Percentiles rank a stretch among this genome's conserved stretches.
These are phyloP conservation scores for Serranus cabrilla DNA, from an alignment of 2,797 vertebrate genomes.

Conservation along the genomic window DNA sequence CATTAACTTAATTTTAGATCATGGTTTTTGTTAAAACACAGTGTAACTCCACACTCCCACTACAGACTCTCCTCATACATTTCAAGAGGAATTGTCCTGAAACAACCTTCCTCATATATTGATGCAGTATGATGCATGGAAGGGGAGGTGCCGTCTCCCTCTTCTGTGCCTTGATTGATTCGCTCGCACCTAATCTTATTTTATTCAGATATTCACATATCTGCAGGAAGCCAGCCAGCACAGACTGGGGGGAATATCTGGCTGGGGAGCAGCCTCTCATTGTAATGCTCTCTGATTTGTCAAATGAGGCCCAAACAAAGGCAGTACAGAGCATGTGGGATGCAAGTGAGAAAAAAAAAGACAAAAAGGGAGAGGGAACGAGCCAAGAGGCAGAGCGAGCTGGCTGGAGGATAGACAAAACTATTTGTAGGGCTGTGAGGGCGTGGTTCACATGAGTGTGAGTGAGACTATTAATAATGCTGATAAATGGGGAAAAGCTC, in stretches of 20 bases:
- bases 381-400: slow-evolving; percentile 24
- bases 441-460: not conserved
- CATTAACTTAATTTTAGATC: not conserved
- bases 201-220: slow-evolving; percentile 73
- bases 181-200: slow-evolving; percentile 69
- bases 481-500: slow-evolving; percentile 43
- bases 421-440: slow-evolving; percentile 14
- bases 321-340: slow-evolving; percentile 27
- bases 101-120: slow-evolving; percentile 55
- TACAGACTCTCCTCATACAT: slow-evolving; percentile 12
- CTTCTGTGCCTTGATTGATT: slow-evolving; percentile 67
- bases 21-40: not conserved
- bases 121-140: slow-evolving; percentile 47
- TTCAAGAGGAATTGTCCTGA: slow-evolving; percentile 54
- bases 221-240: slow-evolving; percentile 56
- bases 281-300: slow-evolving; percentile 68
- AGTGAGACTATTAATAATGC: slow-evolving; percentile 22
- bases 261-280: slow-evolving; percentile 58
- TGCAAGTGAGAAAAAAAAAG: slow-evolving; percentile 48
- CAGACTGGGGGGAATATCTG: slow-evolving; percentile 49
- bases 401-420: slow-evolving; percentile 33
- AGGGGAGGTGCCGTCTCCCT: slow-evolving; percentile 33
- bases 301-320: slow-evolving; percentile 65
- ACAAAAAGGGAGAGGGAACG: not conserved
- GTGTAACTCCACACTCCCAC: not conserved